phyloP scores from a whole-genome alignment of 2,888 invertebrate species.

The Scaptomyza parva region DNA sequence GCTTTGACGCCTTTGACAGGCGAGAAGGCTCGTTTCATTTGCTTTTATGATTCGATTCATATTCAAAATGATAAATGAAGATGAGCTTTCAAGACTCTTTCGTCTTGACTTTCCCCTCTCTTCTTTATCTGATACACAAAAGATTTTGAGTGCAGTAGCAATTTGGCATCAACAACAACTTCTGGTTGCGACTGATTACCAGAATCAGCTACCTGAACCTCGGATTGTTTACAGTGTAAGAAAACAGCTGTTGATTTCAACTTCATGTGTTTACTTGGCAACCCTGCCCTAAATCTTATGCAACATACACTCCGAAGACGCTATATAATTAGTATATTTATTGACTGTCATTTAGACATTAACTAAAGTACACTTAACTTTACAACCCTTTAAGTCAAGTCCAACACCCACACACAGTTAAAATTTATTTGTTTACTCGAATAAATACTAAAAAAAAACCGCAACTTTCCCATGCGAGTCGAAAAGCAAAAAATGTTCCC shows the following conservation, averaged over 20 bases:
- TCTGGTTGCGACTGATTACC: not conserved
- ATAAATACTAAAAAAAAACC: constrained; percentile 10
- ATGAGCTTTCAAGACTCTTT: constrained; percentile 51
- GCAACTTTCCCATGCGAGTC: constrained; percentile 46
- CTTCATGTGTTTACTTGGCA: not conserved
- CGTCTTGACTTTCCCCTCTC: not conserved
- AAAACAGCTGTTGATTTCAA: too few relatives aligned
- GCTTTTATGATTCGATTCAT: constrained; percentile 79
- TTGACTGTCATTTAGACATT: constrained; percentile 17
- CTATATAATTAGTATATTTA: constrained; percentile 9
- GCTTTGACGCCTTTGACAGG: constrained; percentile 60
- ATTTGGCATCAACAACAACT: constrained; percentile 42
- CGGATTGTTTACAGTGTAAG: constrained; percentile 13
- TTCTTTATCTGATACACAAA: not conserved
- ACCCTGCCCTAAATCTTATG: not conserved
- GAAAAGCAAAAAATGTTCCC: constrained; percentile 58
- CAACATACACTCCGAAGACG: not conserved
- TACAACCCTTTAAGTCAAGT: constrained; percentile 31
- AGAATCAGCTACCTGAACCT: constrained; percentile 62
- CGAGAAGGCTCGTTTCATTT: constrained; percentile 40
- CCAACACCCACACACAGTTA: constrained; percentile 56
- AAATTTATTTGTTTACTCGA: constrained; percentile 45
- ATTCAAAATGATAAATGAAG: constrained; percentile 82
- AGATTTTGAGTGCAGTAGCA: constrained; percentile 64
- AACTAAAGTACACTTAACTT: constrained; percentile 8